A percentile compares a stretch with the other conserved stretches of the same genome.
These are phyloP conservation scores for Haemorhous mexicanus DNA, from an alignment of 2,113 vertebrate genomes.

Conservation along the genomic window DNA sequence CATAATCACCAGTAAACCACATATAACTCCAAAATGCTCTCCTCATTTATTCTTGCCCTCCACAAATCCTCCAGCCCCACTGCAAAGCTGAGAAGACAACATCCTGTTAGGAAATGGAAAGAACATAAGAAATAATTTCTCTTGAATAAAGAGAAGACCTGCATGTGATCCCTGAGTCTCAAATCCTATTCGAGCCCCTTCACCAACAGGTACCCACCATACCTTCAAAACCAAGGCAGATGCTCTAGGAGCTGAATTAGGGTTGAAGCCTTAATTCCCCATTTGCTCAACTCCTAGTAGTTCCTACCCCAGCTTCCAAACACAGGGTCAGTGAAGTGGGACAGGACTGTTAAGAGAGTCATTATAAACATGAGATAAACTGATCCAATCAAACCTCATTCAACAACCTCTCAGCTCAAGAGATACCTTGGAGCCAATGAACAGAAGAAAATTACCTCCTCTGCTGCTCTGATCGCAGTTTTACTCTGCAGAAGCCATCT, in stretches of 20 bases:
- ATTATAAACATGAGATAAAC: not conserved
- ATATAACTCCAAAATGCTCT: not conserved
- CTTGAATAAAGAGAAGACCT: not conserved
- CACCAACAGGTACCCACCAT: not conserved
- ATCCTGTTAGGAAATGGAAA: not conserved
- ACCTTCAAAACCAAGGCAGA: not conserved
- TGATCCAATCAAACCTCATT: not conserved
- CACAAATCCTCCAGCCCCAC: not conserved
- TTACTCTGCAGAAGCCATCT: not conserved
- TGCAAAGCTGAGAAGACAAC: not conserved
- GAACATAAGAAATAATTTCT: not conserved
- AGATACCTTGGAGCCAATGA: not conserved
- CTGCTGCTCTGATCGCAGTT: not conserved
- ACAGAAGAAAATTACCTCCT: not conserved
- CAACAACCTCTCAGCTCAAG: not conserved
- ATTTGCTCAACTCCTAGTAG: not conserved
- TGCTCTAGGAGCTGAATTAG: not conserved
- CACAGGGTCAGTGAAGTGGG: not conserved
- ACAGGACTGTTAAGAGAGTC: not conserved
- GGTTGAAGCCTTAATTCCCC: not conserved
- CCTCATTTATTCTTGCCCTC: not conserved
- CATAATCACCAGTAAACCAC: not conserved
- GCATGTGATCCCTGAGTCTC: rapidly evolving
- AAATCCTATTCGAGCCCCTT: not conserved
- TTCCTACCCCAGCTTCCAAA: not conserved